Conservation (phyloP, 2,113 vertebrate genomes). For the Ameiurus melas region DNA sequence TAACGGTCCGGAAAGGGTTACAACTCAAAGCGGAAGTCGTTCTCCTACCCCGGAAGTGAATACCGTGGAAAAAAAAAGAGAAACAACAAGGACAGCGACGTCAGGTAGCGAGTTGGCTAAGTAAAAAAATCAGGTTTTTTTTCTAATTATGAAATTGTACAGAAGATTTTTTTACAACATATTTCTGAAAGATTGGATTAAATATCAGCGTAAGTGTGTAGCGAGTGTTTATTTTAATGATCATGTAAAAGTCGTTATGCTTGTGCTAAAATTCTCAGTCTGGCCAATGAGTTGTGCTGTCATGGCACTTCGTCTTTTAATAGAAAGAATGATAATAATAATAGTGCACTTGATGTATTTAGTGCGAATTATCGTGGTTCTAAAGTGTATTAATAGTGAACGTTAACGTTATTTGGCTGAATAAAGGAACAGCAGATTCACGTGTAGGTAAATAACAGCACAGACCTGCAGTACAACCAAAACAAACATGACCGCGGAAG, state of each 20-base stretch:
- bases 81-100: slow-evolving; percentile 48
- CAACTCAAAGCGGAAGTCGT: slow-evolving; percentile 21
- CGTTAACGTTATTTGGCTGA: neutral
- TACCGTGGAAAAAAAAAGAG: slow-evolving; percentile 33
- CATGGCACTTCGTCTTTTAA: neutral
- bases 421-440: neutral
- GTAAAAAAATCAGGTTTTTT: neutral
- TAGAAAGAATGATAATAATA: too few relatives aligned
- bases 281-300: slow-evolving; percentile 1
- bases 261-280: neutral
- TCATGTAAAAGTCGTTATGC: neutral
- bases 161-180: neutral
- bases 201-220: neutral
- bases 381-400: neutral
- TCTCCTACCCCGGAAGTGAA: slow-evolving; percentile 52
- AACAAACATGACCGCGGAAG: neutral
- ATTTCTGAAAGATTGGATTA: neutral
- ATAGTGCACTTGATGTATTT: neutral
- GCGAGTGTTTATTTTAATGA: neutral
- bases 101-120: slow-evolving; percentile 1
- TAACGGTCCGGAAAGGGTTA: neutral
- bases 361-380: neutral
- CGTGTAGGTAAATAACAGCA: neutral
- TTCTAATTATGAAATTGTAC: neutral
- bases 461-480: neutral